Conservation (phyloP, 2,113 vertebrate species). For the Boulengeromyrus knoepffleri region DNA sequence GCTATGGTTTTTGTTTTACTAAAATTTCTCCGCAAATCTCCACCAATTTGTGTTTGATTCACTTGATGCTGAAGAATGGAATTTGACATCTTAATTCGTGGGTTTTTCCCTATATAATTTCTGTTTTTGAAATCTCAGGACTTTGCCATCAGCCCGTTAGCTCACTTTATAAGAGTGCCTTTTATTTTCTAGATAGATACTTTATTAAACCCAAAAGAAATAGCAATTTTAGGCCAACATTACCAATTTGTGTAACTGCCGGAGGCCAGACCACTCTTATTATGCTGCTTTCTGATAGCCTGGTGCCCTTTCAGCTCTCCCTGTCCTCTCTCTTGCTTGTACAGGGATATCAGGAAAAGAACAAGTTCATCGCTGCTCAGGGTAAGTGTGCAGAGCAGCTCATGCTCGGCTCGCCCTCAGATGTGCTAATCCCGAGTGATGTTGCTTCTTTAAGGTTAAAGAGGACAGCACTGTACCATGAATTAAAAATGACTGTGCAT, state of each 20-base stretch:
- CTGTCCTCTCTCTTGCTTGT: not conserved
- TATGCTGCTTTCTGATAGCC: not conserved
- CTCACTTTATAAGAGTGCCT: not conserved
- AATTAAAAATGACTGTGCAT: not conserved
- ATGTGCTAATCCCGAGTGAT: not conserved
- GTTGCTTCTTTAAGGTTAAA: not conserved
- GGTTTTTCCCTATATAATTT: not conserved
- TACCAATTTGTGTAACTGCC: not conserved
- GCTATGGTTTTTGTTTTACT: not conserved
- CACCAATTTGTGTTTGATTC: not conserved
- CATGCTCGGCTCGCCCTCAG: not conserved
- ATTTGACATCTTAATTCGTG: not conserved
- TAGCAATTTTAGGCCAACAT: not conserved
- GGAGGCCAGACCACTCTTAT: not conserved
- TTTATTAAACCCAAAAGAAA: not conserved
- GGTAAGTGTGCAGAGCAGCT: constrained; percentile 55
- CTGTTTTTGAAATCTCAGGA: not conserved
- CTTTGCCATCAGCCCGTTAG: not conserved
- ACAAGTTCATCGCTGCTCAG: constrained; percentile 97
- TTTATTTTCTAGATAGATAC: not conserved
- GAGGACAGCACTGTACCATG: not conserved
- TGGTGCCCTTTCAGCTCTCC: not conserved
- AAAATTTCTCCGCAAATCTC: not conserved
- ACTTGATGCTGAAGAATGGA: not conserved
- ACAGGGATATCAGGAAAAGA: constrained; percentile 97